A percentile compares a stretch with the other conserved stretches of the same genome.
Evolutionary conservation across 2,113 vertebrate genomes (phyloP).

Genomic region (Lasiurus cinereus): DNA sequence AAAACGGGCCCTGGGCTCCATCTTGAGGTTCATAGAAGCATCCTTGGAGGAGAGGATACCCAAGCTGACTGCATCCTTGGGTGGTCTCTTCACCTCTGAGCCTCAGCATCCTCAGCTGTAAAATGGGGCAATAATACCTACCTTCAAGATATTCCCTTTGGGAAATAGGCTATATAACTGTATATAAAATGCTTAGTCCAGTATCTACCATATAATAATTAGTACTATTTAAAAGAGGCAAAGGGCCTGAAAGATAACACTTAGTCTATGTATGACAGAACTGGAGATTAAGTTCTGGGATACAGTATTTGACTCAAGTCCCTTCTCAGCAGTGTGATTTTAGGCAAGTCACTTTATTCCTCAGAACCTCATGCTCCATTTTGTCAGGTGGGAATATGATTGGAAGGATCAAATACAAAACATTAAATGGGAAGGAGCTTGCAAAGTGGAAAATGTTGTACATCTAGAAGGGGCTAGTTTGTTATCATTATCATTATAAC

Average conservation of each 20-base stretch:
- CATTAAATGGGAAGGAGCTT: neutral
- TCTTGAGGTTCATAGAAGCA: neutral
- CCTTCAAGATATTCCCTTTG: neutral
- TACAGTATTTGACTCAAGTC: neutral
- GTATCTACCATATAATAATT: neutral
- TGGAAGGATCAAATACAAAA: neutral
- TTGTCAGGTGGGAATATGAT: neutral
- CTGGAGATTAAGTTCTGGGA: neutral
- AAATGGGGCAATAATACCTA: neutral
- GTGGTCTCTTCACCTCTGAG: neutral
- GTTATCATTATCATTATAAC: neutral
- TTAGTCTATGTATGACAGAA: neutral
- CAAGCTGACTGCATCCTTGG: neutral
- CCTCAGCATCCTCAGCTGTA: neutral
- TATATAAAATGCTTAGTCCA: neutral
- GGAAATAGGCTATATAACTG: neutral
- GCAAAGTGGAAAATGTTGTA: neutral
- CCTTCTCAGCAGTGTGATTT: neutral
- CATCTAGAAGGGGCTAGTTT: neutral
- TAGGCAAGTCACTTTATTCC: neutral
- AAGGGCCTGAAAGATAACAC: neutral
- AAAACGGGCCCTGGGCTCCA: neutral
- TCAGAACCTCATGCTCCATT: neutral
- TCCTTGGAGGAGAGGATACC: neutral
- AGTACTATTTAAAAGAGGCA: neutral